Conservation (phyloP, 2,888 invertebrate species). For the Prosopocoilus inquinatus region DNA sequence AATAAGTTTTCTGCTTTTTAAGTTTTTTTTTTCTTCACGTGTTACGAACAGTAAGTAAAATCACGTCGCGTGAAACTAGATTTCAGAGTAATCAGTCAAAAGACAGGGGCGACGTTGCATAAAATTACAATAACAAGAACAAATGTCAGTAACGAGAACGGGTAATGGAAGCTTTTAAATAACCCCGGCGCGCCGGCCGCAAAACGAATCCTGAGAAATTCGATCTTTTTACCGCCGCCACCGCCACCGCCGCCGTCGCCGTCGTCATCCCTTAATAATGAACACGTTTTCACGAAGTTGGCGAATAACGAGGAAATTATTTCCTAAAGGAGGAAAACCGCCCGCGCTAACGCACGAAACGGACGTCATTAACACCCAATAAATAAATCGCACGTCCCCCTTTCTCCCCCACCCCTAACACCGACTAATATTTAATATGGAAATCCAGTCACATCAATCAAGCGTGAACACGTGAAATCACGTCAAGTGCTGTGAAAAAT, state of each 20-base stretch:
- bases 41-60: slow-evolving; percentile 4
- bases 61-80: slow-evolving; percentile 22
- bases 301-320: background rate
- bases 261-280: background rate
- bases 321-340: background rate
- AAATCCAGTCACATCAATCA: background rate
- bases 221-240: too few species aligned
- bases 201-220: too few species aligned
- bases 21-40: too few species aligned
- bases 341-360: slow-evolving; percentile 8
- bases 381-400: background rate
- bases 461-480: slow-evolving; percentile 12
- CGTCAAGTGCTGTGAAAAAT: slow-evolving; percentile 32
- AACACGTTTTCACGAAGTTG: background rate
- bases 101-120: slow-evolving; percentile 18
- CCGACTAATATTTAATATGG: slow-evolving; percentile 14
- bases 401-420: background rate
- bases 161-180: slow-evolving; percentile 1
- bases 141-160: background rate
- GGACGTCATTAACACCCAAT: slow-evolving; percentile 21
- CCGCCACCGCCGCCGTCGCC: background rate
- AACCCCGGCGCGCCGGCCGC: background rate
- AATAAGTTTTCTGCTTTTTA: too few species aligned
- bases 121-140: slow-evolving; percentile 21
- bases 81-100: slow-evolving; percentile 18